Conservation (phyloP, 2,797 vertebrate genomes). For the Eulemur mongoz region DNA sequence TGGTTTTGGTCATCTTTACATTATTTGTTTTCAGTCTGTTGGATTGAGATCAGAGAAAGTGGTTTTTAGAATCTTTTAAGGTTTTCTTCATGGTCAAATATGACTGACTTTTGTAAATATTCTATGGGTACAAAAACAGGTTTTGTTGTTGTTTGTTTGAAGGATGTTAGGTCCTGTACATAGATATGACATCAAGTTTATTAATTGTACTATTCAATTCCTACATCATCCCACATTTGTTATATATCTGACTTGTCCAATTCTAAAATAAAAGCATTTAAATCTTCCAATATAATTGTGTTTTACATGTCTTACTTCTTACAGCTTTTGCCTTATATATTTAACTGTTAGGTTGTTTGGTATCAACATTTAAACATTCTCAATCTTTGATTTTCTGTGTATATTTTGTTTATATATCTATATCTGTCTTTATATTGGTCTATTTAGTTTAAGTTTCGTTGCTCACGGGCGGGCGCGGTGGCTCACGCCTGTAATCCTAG, state of each 20-base stretch:
- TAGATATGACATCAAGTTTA: not conserved
- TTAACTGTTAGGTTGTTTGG: not conserved
- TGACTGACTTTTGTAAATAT: slow-evolving; percentile 15
- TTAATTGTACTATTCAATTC: slow-evolving; percentile 9
- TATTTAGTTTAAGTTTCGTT: slow-evolving; percentile 18
- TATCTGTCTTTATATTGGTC: not conserved
- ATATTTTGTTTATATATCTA: not conserved
- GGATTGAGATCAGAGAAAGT: not conserved
- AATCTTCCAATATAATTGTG: not conserved
- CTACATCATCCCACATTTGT: not conserved
- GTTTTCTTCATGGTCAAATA: slow-evolving; percentile 14
- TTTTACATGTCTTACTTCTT: slow-evolving; percentile 4
- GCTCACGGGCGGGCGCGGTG: too few species aligned
- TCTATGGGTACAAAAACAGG: not conserved
- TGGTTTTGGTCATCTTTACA: not conserved
- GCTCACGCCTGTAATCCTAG: too few species aligned
- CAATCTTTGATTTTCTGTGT: not conserved
- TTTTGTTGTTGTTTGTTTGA: not conserved
- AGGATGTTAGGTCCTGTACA: not conserved
- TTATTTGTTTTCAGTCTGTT: not conserved
- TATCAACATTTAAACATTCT: not conserved
- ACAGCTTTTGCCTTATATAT: not conserved
- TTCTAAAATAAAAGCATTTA: not conserved
- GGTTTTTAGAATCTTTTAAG: not conserved
- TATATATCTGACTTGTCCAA: not conserved